Evolutionary conservation across 1,140 invertebrate species (phyloP), one percentile per base, ranked within the genome.

Genomic region (Ceratosolen fusciceps): DNA sequence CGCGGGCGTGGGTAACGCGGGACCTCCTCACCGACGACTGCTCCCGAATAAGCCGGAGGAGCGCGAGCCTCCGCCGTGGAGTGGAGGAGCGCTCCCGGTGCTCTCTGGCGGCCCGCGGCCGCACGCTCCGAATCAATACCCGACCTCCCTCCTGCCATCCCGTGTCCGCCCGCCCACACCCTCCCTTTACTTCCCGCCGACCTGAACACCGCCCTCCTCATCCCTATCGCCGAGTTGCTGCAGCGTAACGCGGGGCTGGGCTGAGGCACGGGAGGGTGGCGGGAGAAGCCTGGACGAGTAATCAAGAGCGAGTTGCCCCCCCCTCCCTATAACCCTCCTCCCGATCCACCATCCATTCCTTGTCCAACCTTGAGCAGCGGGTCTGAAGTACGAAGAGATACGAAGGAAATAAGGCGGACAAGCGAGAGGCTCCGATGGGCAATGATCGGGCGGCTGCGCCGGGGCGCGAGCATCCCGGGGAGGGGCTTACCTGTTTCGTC

Each of bases 81-180:
- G n/a, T 26, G n/a, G 37, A 47, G n/a, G 37, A 47, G 24, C 67
- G 37, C 39, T 47, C 67, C 39, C 10, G 26, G 43, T 54, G 77
- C 70, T 39, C 70, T 68, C 62, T 37, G 16, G 70, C 77, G 70
- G 77, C 49, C 12, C 47, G 52, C 67, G 67, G 21, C 34, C 79
- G 67, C 73, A 71, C 54, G 52, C 73, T 65, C 86, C 83, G 87
- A 89, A 89, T 89, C 88, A 90, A 89, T 90, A 89, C 87, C 87
- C 85, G 83, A 85, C 83, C 84, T 85, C 86, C 76, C 60, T 47
- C 24, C 58, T 62, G 1, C 43, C 21, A 24, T 5, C 9, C 5
- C 49, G 26, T n/a, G n/a, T 26, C 24, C 43, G 9, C 67, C 34
- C 24, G 39, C 67, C 9, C 49, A 14, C 68, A 9, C 68, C n/a